These are phyloP conservation scores for Enteromius radiatus DNA, from an alignment of 2,797 vertebrate species.

Conservation along the genomic window DNA sequence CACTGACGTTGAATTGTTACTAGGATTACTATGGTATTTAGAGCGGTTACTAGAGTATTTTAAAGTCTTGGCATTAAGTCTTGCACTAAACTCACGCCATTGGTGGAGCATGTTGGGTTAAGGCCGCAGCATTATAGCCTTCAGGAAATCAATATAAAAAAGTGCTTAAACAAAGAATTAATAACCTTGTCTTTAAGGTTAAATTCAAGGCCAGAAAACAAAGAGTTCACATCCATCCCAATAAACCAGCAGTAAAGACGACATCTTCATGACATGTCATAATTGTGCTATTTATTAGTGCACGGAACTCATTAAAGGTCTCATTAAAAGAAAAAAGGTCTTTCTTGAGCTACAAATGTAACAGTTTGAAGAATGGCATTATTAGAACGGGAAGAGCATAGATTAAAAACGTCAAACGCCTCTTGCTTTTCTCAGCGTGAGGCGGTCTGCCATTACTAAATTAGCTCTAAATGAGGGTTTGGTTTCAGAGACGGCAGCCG, in stretches of 20 bases:
- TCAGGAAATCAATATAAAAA: not conserved
- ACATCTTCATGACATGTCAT: slow-evolving; percentile 11
- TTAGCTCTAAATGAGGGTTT: slow-evolving; percentile 53
- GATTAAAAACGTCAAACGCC: slow-evolving; percentile 38
- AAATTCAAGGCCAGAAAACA: not conserved
- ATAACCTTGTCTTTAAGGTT: not conserved
- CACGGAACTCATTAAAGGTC: slow-evolving; percentile 5
- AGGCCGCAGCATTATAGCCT: not conserved
- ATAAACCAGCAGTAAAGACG: slow-evolving; percentile 8
- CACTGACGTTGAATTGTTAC: not conserved
- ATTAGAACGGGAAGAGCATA: slow-evolving; percentile 18
- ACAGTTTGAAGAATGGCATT: slow-evolving; percentile 6
- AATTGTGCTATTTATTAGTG: slow-evolving; percentile 25
- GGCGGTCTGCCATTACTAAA: slow-evolving; percentile 57
- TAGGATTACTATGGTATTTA: not conserved
- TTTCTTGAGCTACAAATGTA: slow-evolving; percentile 14
- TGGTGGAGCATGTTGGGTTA: not conserved
- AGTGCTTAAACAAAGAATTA: slow-evolving; percentile 2
- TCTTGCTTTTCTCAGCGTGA: slow-evolving; percentile 39
- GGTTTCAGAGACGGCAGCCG: slow-evolving; percentile 50
- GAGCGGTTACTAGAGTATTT: not conserved
- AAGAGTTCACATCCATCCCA: slow-evolving; percentile 19
- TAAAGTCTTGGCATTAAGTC: not conserved
- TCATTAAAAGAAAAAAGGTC: not conserved
- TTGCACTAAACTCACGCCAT: not conserved